Percentiles rank a stretch among this genome's conserved stretches.
Conservation (phyloP, 2,888 invertebrate species). For the Oligia latruncula region DNA sequence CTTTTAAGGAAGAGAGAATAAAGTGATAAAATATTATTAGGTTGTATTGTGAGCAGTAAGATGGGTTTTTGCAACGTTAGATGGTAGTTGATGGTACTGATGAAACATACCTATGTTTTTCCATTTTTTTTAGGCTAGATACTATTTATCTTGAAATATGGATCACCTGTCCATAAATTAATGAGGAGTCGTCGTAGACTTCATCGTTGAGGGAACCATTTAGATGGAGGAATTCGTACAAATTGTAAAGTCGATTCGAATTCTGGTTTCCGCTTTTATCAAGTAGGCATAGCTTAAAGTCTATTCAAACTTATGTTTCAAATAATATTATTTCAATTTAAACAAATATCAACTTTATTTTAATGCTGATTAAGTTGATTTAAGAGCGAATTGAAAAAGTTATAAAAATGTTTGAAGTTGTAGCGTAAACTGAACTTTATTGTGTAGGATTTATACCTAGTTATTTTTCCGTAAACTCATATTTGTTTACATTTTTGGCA, state of each 20-base stretch:
- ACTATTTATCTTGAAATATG: background rate
- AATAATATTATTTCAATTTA: no score
- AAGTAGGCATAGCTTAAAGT: background rate
- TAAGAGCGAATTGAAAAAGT: no score
- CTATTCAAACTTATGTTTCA: no score
- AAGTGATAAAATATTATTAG: conserved; percentile 58
- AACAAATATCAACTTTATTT: no score
- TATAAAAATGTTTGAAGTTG: no score
- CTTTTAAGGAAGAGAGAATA: conserved; percentile 52
- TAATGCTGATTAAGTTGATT: no score
- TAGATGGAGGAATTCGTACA: background rate
- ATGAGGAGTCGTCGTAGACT: background rate
- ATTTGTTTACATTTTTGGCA: no score
- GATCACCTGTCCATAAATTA: background rate
- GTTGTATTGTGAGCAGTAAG: conserved; percentile 1
- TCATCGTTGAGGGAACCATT: background rate
- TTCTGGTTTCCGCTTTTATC: background rate
- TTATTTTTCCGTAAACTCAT: no score
- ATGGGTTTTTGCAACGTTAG: conserved; percentile 10
- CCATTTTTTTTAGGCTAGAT: background rate
- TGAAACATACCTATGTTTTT: background rate
- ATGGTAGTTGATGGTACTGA: no score
- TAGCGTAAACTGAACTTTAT: no score
- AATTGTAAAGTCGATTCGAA: background rate
- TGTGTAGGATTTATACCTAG: no score